Evolutionary conservation across 2,113 vertebrate genomes (phyloP).

Genomic region (Stegastes partitus): DNA sequence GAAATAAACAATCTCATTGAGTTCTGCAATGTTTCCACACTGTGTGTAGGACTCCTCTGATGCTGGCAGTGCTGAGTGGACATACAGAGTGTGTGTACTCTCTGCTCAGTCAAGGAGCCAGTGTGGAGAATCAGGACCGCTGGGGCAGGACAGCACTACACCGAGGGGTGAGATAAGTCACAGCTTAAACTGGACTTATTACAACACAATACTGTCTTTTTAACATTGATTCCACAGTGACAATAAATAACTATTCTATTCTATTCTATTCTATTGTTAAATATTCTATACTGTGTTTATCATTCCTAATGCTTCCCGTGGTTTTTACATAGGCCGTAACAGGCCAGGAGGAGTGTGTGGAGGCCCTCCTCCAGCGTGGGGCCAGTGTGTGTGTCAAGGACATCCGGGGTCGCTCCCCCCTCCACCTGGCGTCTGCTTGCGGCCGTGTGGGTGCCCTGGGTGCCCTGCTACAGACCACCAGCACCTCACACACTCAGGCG

Average conservation of each 20-base stretch:
- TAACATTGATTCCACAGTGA: too few relatives aligned
- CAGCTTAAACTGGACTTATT: background rate
- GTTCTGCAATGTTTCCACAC: constrained; percentile 2
- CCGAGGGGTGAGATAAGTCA: constrained; percentile 88
- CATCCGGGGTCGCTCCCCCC: constrained; percentile 90
- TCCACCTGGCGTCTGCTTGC: constrained; percentile 95
- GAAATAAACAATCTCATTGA: background rate
- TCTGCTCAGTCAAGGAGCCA: constrained; percentile 94
- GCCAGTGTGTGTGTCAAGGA: constrained; percentile 90
- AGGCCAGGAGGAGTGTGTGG: constrained; percentile 95
- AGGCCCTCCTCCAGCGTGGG: constrained; percentile 93
- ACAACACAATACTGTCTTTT: background rate
- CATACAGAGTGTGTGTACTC: constrained; percentile 96
- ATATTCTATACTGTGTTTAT: background rate
- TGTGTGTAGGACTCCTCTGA: constrained; percentile 91
- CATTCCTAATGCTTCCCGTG: background rate
- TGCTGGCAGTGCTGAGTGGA: constrained; percentile 97
- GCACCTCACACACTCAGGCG: constrained; percentile 81
- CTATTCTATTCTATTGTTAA: background rate
- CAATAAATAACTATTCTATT: too few relatives aligned
- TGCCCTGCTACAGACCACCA: constrained; percentile 89
- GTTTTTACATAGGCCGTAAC: constrained; percentile 89
- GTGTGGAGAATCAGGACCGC: constrained; percentile 93
- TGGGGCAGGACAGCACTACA: constrained; percentile 96
- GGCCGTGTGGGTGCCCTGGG: constrained; percentile 92